A percentile compares a stretch with the other conserved stretches of the same genome.
Evolutionary conservation across 2,888 invertebrate genomes (phyloP).

Genomic region (Macropis europaea): DNA sequence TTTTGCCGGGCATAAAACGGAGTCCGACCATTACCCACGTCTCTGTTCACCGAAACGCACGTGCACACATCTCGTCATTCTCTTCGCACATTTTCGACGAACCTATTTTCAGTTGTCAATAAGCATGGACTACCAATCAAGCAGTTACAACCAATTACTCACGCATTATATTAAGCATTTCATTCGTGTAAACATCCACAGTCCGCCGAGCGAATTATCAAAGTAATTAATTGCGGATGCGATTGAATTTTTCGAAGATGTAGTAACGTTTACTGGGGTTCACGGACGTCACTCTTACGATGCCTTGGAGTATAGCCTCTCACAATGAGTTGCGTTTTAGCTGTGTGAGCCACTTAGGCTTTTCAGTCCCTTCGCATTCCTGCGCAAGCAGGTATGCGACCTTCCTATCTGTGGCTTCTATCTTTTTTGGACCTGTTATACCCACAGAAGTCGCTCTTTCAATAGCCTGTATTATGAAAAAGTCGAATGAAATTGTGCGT

Average conservation of each 20-base stretch:
- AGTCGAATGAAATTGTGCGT: slow-evolving; percentile 16
- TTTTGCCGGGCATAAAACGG: slow-evolving; percentile 21
- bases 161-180: background rate
- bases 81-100: background rate
- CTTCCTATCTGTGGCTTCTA: background rate
- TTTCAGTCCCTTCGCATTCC: slow-evolving; percentile 4
- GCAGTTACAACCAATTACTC: background rate
- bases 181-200: background rate
- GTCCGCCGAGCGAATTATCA: background rate
- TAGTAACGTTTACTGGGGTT: background rate
- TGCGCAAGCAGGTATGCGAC: slow-evolving; percentile 7
- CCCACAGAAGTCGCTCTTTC: background rate
- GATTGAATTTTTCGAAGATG: no score
- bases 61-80: background rate
- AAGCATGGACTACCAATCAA: slow-evolving; percentile 45
- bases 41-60: background rate
- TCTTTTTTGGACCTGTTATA: background rate
- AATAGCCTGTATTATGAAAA: slow-evolving; percentile 2
- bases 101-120: background rate
- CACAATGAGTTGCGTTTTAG: background rate
- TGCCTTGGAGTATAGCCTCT: no score
- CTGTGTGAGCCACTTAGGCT: background rate
- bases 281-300: no score
- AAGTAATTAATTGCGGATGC: background rate
- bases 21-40: slow-evolving; percentile 14